phyloP scores from a whole-genome alignment of 2,113 vertebrate genomes.

The Oncorhynchus keta region DNA sequence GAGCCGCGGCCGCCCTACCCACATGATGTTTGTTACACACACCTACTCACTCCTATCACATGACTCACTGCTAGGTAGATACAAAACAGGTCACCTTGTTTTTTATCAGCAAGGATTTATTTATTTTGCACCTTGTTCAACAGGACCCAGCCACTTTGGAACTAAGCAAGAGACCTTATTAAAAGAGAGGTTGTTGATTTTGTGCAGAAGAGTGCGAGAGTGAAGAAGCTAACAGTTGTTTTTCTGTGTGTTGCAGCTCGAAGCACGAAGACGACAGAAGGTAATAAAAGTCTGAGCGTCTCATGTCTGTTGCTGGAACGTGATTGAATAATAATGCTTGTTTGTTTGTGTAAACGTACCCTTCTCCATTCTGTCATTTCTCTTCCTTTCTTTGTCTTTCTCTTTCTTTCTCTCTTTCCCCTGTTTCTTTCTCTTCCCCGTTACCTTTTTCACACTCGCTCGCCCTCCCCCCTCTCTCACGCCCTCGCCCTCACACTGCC shows the following conservation, averaged over 20 bases:
- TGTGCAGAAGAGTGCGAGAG: neutral
- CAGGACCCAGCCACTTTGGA: neutral
- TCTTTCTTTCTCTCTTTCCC: neutral
- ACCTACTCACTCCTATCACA: constrained; percentile 23
- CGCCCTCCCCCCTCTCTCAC: neutral
- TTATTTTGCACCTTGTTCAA: constrained; percentile 73
- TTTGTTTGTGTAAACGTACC: neutral
- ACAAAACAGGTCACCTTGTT: neutral
- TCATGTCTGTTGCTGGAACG: neutral
- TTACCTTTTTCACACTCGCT: neutral
- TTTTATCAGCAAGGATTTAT: neutral
- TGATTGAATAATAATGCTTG: neutral
- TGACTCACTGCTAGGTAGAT: constrained; percentile 8
- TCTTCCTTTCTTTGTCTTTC: no score
- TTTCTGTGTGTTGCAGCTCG: constrained; percentile 49
- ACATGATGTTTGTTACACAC: constrained; percentile 35
- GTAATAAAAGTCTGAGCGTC: constrained; percentile 32
- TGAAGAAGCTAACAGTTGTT: neutral
- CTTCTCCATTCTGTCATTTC: no score
- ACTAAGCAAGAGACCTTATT: neutral
- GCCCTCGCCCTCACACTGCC: neutral
- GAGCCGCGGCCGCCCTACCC: neutral
- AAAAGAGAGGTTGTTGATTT: neutral
- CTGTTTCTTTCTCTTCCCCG: neutral
- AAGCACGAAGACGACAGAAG: constrained; percentile 74